Evolutionary conservation across 2,113 vertebrate genomes (phyloP).

Genomic region (Lamprotornis superbus): DNA sequence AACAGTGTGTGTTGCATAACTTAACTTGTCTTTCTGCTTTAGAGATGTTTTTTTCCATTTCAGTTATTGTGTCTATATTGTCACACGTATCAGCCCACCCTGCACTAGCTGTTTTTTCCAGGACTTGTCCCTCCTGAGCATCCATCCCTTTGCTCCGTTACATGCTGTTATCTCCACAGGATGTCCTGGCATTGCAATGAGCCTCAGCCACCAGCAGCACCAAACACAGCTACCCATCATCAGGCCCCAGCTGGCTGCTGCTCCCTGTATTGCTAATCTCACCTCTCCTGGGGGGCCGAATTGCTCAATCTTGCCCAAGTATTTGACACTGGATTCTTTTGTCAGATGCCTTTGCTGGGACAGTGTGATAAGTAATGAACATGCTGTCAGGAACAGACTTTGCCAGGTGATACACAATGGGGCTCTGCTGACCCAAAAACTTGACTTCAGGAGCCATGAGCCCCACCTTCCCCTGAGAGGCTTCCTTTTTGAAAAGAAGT

Average conservation of each 20-base stretch:
- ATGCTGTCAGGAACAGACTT: accelerated
- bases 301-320: conserved; percentile 1
- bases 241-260: conserved; percentile 6
- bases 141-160: not conserved
- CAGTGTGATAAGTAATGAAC: not conserved
- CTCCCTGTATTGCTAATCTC: not conserved
- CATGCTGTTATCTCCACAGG: not conserved
- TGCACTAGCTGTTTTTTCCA: not conserved
- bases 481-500: not conserved
- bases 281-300: not conserved
- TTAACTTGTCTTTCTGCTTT: not conserved
- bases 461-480: not conserved
- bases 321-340: not conserved
- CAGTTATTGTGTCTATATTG: not conserved
- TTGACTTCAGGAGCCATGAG: not conserved
- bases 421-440: not conserved
- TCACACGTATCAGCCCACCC: not conserved
- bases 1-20: conserved; percentile 23
- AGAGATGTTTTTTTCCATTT: not conserved
- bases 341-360: not conserved
- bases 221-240: not conserved
- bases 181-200: not conserved
- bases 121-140: not conserved
- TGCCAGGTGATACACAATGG: not conserved
- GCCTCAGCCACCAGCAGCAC: not conserved